These are phyloP conservation scores for Tinamus major DNA, from an alignment of 2,797 vertebrate species.

Conservation along the genomic window DNA sequence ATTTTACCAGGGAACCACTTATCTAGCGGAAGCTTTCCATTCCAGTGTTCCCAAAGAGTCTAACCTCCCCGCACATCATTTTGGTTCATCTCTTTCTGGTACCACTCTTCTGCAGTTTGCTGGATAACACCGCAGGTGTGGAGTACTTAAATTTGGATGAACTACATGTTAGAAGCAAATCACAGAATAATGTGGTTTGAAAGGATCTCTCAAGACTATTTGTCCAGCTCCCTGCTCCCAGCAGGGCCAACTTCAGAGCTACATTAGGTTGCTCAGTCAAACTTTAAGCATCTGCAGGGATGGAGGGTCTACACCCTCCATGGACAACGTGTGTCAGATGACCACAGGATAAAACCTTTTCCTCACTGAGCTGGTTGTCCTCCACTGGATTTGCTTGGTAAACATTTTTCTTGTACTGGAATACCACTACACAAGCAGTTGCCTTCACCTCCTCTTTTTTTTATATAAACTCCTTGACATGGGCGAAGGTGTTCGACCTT, in stretches of 20 bases:
- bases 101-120: not conserved
- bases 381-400: fast-evolving
- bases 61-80: too few species aligned
- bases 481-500: not conserved
- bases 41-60: too few species aligned
- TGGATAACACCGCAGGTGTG: not conserved
- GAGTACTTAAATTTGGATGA: not conserved
- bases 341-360: not conserved
- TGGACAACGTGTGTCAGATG: not conserved
- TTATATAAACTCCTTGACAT: not conserved
- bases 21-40: too few species aligned
- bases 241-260: not conserved
- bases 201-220: not conserved
- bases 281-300: too few species aligned
- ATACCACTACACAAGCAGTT: not conserved
- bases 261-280: not conserved
- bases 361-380: not conserved
- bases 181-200: not conserved
- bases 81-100: not conserved
- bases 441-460: too few species aligned
- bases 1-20: too few species aligned
- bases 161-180: not conserved
- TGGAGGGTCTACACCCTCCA: too few species aligned
- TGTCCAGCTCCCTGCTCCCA: not conserved
- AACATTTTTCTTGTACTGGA: not conserved